Evolutionary conservation across 2,797 vertebrate genomes (phyloP).

Genomic region (Danionella dracula): DNA sequence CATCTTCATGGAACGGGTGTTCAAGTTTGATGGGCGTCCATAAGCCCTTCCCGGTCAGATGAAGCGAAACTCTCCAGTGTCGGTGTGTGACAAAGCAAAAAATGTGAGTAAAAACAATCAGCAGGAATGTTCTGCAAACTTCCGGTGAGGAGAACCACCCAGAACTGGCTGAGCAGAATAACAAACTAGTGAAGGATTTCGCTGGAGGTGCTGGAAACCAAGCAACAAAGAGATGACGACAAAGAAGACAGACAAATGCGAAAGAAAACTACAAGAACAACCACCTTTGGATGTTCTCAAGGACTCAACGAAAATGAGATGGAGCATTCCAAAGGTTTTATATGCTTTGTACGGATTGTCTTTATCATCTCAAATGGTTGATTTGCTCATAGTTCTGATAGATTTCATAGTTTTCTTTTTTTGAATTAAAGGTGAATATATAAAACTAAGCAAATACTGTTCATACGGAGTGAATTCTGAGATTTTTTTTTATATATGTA

Average conservation of each 20-base stretch:
- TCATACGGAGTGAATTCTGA: slow-evolving; percentile 32
- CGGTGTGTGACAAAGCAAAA: slow-evolving; percentile 49
- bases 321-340: slow-evolving; percentile 48
- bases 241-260: not conserved
- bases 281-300: slow-evolving; percentile 49
- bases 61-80: slow-evolving; percentile 59
- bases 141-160: slow-evolving; percentile 53
- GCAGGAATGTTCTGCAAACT: slow-evolving; percentile 21
- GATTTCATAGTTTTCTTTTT: slow-evolving; percentile 53
- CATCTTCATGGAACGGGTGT: slow-evolving; percentile 94
- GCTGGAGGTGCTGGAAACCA: slow-evolving; percentile 6
- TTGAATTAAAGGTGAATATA: slow-evolving; percentile 29
- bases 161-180: slow-evolving; percentile 58
- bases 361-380: slow-evolving; percentile 52
- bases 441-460: slow-evolving; percentile 22
- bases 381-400: slow-evolving; percentile 49
- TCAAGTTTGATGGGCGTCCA: slow-evolving; percentile 85
- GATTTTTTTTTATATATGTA: slow-evolving; percentile 42
- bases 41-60: slow-evolving; percentile 63
- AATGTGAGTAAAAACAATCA: slow-evolving; percentile 38
- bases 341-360: slow-evolving; percentile 39
- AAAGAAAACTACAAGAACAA: slow-evolving; percentile 59
- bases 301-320: slow-evolving; percentile 59
- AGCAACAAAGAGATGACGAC: slow-evolving; percentile 37
- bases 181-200: slow-evolving; percentile 57